These are phyloP conservation scores for Gerris lacustris DNA, from an alignment of 2,888 invertebrate species.

Conservation along the genomic window DNA sequence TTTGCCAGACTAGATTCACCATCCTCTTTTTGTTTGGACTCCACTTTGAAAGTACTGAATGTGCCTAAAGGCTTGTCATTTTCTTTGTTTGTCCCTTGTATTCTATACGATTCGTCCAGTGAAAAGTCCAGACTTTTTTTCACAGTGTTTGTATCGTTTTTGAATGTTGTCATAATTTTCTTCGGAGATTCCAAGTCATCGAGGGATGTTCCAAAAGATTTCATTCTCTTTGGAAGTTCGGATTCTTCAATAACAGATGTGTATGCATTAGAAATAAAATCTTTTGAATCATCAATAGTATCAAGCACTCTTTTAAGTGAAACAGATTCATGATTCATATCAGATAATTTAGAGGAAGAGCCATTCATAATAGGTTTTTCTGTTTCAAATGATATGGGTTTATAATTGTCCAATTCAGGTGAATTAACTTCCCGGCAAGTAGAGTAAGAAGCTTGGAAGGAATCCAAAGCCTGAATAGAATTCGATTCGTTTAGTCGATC, in stretches of 20 bases:
- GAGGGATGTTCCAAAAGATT: background rate
- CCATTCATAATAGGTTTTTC: background rate
- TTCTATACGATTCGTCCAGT: background rate
- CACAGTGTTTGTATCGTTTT: background rate
- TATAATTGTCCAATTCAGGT: background rate
- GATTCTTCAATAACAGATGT: background rate
- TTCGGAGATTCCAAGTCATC: background rate
- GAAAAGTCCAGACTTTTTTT: background rate
- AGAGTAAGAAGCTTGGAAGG: background rate
- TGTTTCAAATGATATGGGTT: background rate
- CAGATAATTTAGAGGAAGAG: background rate
- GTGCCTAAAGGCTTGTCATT: background rate
- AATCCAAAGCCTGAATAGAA: background rate
- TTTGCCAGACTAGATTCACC: slow-evolving; percentile 1
- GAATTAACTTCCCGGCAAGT: background rate
- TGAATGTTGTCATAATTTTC: background rate
- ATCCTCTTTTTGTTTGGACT: background rate
- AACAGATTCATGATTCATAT: background rate
- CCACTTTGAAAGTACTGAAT: slow-evolving; percentile 4
- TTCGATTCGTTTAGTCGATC: slow-evolving; percentile 15
- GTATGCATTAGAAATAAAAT: background rate
- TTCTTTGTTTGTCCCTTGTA: slow-evolving; percentile 3
- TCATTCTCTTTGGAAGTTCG: background rate
- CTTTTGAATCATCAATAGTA: background rate
- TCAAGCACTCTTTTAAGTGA: background rate